Percentiles rank a stretch among this genome's conserved stretches.
These are phyloP conservation scores for Panthera leo DNA, from an alignment of 2,113 vertebrate genomes.

Conservation along the genomic window DNA sequence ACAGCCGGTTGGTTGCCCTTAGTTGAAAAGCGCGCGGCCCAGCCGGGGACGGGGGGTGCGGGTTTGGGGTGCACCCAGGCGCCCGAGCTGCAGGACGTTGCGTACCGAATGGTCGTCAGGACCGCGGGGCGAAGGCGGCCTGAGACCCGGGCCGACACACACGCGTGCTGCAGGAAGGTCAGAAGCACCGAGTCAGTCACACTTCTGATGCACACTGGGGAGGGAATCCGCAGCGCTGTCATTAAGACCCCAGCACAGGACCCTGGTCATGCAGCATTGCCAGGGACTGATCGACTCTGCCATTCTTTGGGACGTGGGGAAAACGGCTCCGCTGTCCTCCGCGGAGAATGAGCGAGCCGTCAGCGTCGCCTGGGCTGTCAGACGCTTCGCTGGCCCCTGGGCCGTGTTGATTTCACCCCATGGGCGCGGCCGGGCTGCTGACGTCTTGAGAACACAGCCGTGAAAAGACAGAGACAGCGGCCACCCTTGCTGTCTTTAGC, in stretches of 20 bases:
- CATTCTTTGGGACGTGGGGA: constrained; percentile 58
- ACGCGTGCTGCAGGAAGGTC: not conserved
- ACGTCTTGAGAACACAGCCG: constrained; percentile 59
- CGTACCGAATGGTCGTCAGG: not conserved
- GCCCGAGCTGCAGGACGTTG: fast-evolving
- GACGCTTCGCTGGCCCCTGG: constrained; percentile 62
- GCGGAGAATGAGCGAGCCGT: constrained; percentile 32
- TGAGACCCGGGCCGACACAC: not conserved
- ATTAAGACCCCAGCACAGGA: constrained; percentile 53
- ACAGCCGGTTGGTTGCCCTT: not conserved
- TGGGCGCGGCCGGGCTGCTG: constrained; percentile 50
- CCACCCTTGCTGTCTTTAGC: not conserved
- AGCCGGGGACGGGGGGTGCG: fast-evolving
- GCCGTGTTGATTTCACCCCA: constrained; percentile 44
- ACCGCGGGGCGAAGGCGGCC: not conserved
- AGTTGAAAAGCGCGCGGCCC: fast-evolving
- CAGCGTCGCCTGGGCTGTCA: not conserved
- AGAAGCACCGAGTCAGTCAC: constrained; percentile 52
- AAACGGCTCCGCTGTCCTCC: constrained; percentile 57
- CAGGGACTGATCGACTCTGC: not conserved
- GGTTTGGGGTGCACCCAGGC: not conserved
- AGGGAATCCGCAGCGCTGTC: constrained; percentile 54
- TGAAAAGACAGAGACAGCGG: not conserved
- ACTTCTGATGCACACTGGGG: constrained; percentile 18
- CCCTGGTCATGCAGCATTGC: not conserved